Evolutionary conservation across 2,113 vertebrate species (phyloP), one percentile per base, ranked within the genome.

Genomic region (Mugil cephalus): DNA sequence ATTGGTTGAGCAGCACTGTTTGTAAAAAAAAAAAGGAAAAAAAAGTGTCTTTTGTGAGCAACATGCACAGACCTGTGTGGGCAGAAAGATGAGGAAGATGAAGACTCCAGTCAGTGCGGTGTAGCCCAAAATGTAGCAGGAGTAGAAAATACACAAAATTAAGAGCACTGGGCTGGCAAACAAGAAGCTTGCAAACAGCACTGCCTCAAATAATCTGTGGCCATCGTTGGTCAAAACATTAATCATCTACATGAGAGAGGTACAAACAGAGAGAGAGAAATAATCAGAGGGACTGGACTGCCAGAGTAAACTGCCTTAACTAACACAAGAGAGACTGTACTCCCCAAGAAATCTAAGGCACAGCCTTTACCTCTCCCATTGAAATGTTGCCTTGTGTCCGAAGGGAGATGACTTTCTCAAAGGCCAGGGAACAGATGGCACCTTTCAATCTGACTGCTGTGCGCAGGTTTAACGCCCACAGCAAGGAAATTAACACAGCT

Each of bases 391-490:
- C 81, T 77, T 95, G 76, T 0, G 64, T 82, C 69, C 92, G 90
- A 48, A 95, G 90, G 24, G 93, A 92, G 62, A 95, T 79, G 62
- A 95, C 82, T 50, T 95, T 95, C 77, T 92, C 82, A 2, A 94
- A 96, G 45, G 92, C 94, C 52, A 95, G 9, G 0, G 90, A 77
- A 30, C 91, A 91, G 76, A 93, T 80, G 1, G 94, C 94, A 4
- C 92, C 92, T 86, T 96, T 96, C 58, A 94, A 6, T 40, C 93
- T 82, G 78, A 95, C 91, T 0, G 83, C 95, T 0, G 93, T 95
- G 38, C 93, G 92, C 64, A 95, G 83, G 73, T 94, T 96, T 8
- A 95, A 1, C 0, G 94, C 95, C 94, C 94, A 96, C 24, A 94
- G 35, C 10, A 94, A 50, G 0, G 93, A 88, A 18, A 92, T 60